Evolutionary conservation across 2,888 invertebrate genomes (phyloP), one percentile per base, ranked within the genome.

Genomic region (Taphrorychus bicolor): DNA sequence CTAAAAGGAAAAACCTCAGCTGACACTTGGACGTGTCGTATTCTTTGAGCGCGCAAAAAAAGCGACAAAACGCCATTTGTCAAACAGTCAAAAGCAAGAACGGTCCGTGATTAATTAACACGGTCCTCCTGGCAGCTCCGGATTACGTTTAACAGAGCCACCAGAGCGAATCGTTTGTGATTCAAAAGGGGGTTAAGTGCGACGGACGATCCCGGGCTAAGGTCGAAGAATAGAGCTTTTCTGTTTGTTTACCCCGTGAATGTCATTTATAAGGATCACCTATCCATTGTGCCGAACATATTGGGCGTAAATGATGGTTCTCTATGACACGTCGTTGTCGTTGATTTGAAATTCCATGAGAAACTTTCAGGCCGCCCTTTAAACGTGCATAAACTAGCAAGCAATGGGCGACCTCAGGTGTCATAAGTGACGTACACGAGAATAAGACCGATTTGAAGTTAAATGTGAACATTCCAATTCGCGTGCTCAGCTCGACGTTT

Each of bases 241-340:
- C 53, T 69, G 64, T 69, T 64, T 69, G 68, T 68, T 68, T 68
- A 68, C 63, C 32, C 42, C 49, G 49, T 17, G 53, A 57, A 45
- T 45, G 69, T 69, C 69, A 69, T 69, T 69, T 69, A 69, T 69
- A 69, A 69, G 64, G 69, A 69, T 69, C 69, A 69, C 42, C 32
- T 59, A 53, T 45, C 60, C 45, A 60, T 69, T 69, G 69, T 69
- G 64, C 41, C 24, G n/a, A 45, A 49, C 51, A 60, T 64, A 69
- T 69, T 69, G 60, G 64, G 64, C 69, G 69, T 69, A 69, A 69
- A 65, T 69, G 60, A 69, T 69, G 52, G 24, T 45, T 63, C 24
- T 41, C 45, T 11, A 32, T 59, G 65, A 59, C 65, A 52, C 52
- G 58, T 65, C 64, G 42, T n/a, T 24, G 16, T 59, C n/a, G 9